These are phyloP conservation scores for Drosophila subobscura DNA, from an alignment of 1,140 invertebrate genomes.

Conservation along the genomic window DNA sequence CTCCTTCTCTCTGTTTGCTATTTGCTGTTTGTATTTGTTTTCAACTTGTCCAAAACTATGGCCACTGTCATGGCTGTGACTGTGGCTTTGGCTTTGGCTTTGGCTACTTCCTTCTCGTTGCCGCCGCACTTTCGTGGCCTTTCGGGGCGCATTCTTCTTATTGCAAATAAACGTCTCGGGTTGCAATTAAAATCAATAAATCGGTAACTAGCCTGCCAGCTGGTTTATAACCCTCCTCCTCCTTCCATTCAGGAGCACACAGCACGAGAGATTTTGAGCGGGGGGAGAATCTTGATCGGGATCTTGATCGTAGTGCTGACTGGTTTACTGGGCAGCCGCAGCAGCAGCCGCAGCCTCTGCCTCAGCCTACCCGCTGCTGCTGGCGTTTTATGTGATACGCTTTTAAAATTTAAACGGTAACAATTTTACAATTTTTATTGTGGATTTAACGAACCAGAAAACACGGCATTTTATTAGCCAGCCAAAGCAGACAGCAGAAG, in stretches of 20 bases:
- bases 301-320: conserved; percentile 19
- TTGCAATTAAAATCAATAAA: conserved; percentile 82
- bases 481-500: too few species aligned
- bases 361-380: not conserved
- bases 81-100: not conserved
- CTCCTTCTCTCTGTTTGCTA: not conserved
- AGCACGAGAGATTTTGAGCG: conserved; percentile 18
- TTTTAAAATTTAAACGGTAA: conserved; percentile 65
- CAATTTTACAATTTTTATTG: conserved; percentile 56
- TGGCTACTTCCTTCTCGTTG: conserved; percentile 5
- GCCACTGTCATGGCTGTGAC: conserved; percentile 50
- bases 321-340: conserved; percentile 21
- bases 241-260: conserved; percentile 25
- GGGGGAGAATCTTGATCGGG: conserved; percentile 10
- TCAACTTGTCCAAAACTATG: conserved; percentile 74
- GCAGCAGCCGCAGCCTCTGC: not conserved
- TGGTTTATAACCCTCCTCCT: conserved; percentile 66
- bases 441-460: conserved; percentile 42
- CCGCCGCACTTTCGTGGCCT: conserved; percentile 46
- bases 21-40: conserved; percentile 62
- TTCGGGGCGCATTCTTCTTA: conserved; percentile 65
- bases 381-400: conserved; percentile 40
- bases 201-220: conserved; percentile 79
- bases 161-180: conserved; percentile 75
- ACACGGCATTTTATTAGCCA: conserved; percentile 4